Conservation (phyloP, 2,888 invertebrate species). For the Melanostoma mellinum region DNA sequence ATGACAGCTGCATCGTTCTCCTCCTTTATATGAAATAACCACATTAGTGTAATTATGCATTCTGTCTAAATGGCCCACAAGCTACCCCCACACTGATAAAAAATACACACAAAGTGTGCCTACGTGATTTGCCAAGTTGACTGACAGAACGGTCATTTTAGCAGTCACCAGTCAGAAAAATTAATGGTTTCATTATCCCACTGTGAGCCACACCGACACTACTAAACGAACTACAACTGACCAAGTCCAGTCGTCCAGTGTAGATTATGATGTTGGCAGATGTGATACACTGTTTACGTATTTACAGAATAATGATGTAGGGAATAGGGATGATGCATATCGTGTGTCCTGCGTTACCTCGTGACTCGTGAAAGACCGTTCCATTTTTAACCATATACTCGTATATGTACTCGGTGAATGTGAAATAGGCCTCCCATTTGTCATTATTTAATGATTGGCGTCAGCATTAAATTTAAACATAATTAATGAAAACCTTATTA, state of each 20-base stretch:
- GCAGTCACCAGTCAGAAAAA: constrained; percentile 36
- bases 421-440: constrained; percentile 23
- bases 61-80: constrained; percentile 49
- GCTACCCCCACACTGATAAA: constrained; percentile 32
- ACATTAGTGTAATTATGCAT: constrained; percentile 56
- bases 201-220: neutral
- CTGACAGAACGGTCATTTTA: constrained; percentile 47
- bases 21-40: constrained; percentile 31
- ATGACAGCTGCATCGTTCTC: constrained; percentile 55
- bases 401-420: neutral
- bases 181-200: constrained; percentile 51
- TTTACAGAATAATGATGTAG: too few relatives aligned
- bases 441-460: constrained; percentile 54
- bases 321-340: too few relatives aligned
- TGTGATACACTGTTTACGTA: too few relatives aligned
- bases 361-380: too few relatives aligned
- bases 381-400: too few relatives aligned
- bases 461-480: constrained; percentile 34
- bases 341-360: too few relatives aligned
- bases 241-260: constrained; percentile 1
- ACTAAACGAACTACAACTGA: neutral
- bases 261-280: too few relatives aligned
- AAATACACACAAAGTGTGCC: neutral
- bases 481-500: constrained; percentile 53
- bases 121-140: constrained; percentile 49